Percentiles rank a stretch among this genome's conserved stretches.
phyloP scores from a whole-genome alignment of 2,113 vertebrate species.

The Phrynosoma platyrhinos region DNA sequence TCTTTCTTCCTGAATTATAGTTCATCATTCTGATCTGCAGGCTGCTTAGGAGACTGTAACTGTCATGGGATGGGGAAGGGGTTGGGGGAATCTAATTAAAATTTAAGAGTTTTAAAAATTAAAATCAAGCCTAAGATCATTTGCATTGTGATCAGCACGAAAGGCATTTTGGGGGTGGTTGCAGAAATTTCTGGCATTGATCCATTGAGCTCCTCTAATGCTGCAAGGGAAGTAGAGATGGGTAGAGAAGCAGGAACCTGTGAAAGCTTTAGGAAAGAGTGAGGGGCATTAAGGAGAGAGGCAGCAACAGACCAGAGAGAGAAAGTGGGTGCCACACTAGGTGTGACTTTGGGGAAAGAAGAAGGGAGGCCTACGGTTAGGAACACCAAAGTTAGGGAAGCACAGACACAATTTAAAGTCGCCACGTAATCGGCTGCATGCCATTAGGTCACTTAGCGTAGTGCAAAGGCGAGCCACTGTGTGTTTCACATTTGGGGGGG shows the following conservation, averaged over 20 bases:
- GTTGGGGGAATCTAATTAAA: slow-evolving; percentile 66
- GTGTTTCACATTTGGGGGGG: too few species aligned
- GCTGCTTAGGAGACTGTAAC: slow-evolving; percentile 66
- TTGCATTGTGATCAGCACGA: slow-evolving; percentile 58
- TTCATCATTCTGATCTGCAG: slow-evolving; percentile 72
- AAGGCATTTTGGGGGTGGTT: too few species aligned
- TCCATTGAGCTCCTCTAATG: neutral
- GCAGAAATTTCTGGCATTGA: too few species aligned
- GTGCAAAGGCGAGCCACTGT: too few species aligned
- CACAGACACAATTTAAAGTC: neutral
- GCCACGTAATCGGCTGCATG: neutral
- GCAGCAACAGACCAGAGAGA: too few species aligned
- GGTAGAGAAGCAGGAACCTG: neutral
- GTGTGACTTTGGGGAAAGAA: neutral
- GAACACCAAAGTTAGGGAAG: neutral
- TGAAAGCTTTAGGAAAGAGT: neutral
- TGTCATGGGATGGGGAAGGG: slow-evolving; percentile 67
- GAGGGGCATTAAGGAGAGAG: neutral
- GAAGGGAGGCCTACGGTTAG: neutral
- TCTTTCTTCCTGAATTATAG: slow-evolving; percentile 70
- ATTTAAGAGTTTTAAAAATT: slow-evolving; percentile 62
- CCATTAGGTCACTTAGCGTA: neutral
- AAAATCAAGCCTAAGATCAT: slow-evolving; percentile 63
- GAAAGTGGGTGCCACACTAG: too few species aligned
- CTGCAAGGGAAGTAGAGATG: neutral